Evolutionary conservation across 2,888 invertebrate genomes (phyloP).

Genomic region (Pharmacophagus antenor): DNA sequence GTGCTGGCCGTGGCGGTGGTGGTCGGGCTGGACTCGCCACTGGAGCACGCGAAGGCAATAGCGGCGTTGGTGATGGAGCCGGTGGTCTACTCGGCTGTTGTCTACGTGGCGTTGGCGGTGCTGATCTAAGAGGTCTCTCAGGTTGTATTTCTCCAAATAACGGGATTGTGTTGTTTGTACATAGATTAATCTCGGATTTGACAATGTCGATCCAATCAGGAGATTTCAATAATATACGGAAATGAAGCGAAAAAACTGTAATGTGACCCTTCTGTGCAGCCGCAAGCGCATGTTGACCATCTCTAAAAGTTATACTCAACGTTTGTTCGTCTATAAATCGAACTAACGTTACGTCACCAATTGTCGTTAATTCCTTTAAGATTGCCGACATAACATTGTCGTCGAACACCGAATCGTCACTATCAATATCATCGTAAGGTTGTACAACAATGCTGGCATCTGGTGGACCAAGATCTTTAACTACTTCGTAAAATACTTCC

Average conservation of each 20-base stretch:
- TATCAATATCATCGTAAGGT: constrained; percentile 58
- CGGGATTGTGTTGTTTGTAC: constrained; percentile 91
- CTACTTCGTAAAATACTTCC: constrained; percentile 90
- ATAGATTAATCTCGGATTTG: constrained; percentile 90
- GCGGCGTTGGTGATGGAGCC: constrained; percentile 79
- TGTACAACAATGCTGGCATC: constrained; percentile 94
- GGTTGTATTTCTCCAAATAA: constrained; percentile 78
- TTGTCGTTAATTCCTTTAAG: constrained; percentile 89
- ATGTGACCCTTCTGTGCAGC: constrained; percentile 82
- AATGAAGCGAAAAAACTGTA: constrained; percentile 83
- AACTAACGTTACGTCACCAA: constrained; percentile 94
- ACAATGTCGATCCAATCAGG: constrained; percentile 92
- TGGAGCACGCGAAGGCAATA: constrained; percentile 69
- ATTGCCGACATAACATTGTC: constrained; percentile 90
- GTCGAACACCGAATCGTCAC: constrained; percentile 85
- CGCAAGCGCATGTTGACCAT: constrained; percentile 92
- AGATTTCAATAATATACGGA: constrained; percentile 89
- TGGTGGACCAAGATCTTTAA: constrained; percentile 94
- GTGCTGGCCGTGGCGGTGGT: constrained; percentile 82
- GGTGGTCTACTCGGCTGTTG: constrained; percentile 83
- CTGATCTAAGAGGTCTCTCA: constrained; percentile 66
- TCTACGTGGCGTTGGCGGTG: constrained; percentile 73
- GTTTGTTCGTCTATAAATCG: constrained; percentile 91
- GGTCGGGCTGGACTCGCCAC: constrained; percentile 77
- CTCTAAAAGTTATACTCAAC: constrained; percentile 95